Base-by-base conservation (phyloP, 2,888 invertebrate genomes). In the Hedychridium roseum region DNA sequence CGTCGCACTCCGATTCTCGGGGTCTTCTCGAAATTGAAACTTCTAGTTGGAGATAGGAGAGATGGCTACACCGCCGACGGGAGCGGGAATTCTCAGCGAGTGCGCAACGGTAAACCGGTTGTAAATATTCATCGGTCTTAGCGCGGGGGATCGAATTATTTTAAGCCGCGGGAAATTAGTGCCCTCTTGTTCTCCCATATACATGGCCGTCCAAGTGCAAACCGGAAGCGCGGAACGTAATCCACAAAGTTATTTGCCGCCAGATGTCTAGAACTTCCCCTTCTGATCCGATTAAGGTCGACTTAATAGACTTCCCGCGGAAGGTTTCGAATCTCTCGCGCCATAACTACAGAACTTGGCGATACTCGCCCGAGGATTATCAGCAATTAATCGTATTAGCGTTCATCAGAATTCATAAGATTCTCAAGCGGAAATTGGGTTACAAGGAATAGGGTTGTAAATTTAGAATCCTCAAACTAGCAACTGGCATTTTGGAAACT, bases 231-330 rank as follows among this genome's bases (percentile, higher is more conserved):
- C 47, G 46, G 39, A 37, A 38, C 37, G 45, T 44, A 41, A 51
- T 54, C 40, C 47, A 20, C 50, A 43, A 54, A 54, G 50, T 54
- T 54, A 51, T 51, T 51, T 43, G 41, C 46, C 43, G 40, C 46
- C 42, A 18, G 43, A 50, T 54, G 47, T 23, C 31, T 43, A 41
- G 11, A 54, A 54, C 51, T 54, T 51, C 43, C 27, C 42, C 36
- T 26, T 15, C 18, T 47, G 48, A 55, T 55, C 48, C 52, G 48
- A 55, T 55, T 55, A 55, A 42, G 48, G 27, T 48, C 48, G 48
- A 42, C 44, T 52, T 54, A 43, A 55, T 43, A 34, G 42, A 55
- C 31, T 43, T 43, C 43, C 18, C 40, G 35, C 15, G 42, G 20
- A 37, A 36, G 7, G 15, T 31, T 17, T 36, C 14, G 17, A 30